Evolutionary conservation across 2,113 vertebrate genomes (phyloP), one percentile per base, ranked within the genome.

Genomic region (Albula goreensis): DNA sequence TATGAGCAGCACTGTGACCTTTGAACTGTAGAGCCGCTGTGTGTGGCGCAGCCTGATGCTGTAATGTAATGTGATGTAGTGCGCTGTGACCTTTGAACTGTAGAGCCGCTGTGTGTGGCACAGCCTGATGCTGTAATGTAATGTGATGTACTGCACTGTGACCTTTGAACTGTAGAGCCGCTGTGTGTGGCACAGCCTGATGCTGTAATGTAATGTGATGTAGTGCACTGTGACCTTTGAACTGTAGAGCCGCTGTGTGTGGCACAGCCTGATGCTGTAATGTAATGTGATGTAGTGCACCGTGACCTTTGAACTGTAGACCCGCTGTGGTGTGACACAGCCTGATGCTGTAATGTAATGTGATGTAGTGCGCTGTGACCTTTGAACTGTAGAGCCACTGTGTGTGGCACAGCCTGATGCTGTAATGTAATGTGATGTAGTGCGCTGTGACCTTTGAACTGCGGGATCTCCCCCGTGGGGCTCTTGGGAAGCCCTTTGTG

Each of bases 401-500:
- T n/a, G n/a, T n/a, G n/a, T n/a, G n/a, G n/a, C n/a, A n/a, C n/a
- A n/a, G n/a, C 56, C 11, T 60, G 56, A 11, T 10, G 56, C 3
- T 60, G 56, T 60, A 13, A 60, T 60, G 56, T 60, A 60, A n/a
- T n/a, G n/a, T n/a, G n/a, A n/a, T 11, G 10, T 13, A 60, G 56
- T 60, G 5, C 19, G 19, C 11, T n/a, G 17, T n/a, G 51, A 97
- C 96, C 96, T 98, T 99, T 99, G 91, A 99, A 99, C 93, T 99
- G 98, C 1, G 98, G 98, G 92, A 99, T 99, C 93, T 99, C 98
- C 83, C 98, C 98, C 0, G 98, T 99, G 1, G 98, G 96, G 87
- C 98, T 98, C 92, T 99, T 99, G 2, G 98, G 98, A 70, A 99
- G 95, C 84, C 98, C 98, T 94, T 99, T 99, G 89, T 99, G 98